phyloP scores from a whole-genome alignment of 2,888 invertebrate genomes.

The Anoplius nigerrimus region DNA sequence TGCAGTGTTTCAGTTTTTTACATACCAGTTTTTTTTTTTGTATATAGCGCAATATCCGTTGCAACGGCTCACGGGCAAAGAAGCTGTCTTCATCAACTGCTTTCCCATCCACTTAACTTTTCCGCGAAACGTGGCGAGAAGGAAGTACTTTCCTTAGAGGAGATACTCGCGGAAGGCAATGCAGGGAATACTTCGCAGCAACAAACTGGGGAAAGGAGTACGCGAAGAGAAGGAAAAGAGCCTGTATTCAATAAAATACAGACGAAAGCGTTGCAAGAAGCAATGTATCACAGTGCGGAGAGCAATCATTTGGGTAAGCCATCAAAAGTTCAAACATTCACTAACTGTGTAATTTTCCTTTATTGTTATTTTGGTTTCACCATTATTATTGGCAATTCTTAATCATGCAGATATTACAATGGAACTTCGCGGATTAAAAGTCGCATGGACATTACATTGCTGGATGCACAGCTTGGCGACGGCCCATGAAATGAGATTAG shows the following conservation, averaged over 20 bases:
- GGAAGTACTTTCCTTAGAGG: constrained; percentile 90
- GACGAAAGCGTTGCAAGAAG: constrained; percentile 90
- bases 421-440: constrained; percentile 89
- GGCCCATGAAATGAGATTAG: constrained; percentile 88
- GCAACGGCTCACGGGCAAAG: constrained; percentile 93
- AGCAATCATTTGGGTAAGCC: constrained; percentile 88
- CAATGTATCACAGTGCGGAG: constrained; percentile 96
- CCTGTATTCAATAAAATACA: constrained; percentile 84
- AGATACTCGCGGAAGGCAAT: constrained; percentile 91
- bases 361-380: too few species aligned
- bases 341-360: background rate
- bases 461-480: constrained; percentile 94
- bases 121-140: constrained; percentile 77
- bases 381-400: too few species aligned
- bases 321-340: background rate
- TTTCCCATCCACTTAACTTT: constrained; percentile 84
- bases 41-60: constrained; percentile 87
- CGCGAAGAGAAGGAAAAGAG: constrained; percentile 68
- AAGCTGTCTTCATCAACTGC: constrained; percentile 84
- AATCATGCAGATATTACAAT: constrained; percentile 85
- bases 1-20: too few species aligned
- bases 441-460: constrained; percentile 94
- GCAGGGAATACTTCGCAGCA: constrained; percentile 66
- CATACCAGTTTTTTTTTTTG: background rate
- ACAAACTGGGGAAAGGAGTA: constrained; percentile 70